Base-by-base conservation (phyloP, 2,888 invertebrate genomes). In the Lacanobia wlatinum region DNA sequence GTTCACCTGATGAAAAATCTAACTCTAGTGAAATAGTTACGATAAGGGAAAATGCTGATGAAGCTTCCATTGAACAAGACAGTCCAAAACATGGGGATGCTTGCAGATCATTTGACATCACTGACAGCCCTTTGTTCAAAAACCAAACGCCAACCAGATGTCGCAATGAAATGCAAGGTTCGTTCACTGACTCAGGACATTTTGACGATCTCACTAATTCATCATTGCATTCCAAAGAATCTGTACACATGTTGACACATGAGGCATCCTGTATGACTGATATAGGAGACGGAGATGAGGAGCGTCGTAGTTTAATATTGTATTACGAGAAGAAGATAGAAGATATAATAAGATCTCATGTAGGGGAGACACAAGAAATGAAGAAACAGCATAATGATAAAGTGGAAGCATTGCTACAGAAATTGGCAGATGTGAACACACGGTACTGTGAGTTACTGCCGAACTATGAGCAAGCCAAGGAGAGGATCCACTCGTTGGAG, bases 111-210 rank as follows among this genome's bases (percentile, higher is more conserved):
- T 96, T 90, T 90, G 93, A 95, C 92, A 96, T 95, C 83, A 96
- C 92, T 73, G 96, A 94, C 80, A 95, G 96, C 80, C 92, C 96
- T 48, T 88, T 96, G 76, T 96, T 93, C 82, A 96, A 96, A 87
- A 92, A 94, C 64, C 92, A 93, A 81, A 94, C 96, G 66, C 95
- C 96, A 61, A 95, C 94, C 21, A 92, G 95, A 76, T 92, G 94
- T 82, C 91, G 95, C 73, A 95, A 94, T 92, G 98, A 98, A 90
- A 97, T 98, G 96, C 97, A 97, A 87, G 97, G 97, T 81, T 98
- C 98, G 43, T 97, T 98, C 88, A 98, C 98, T 70, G 98, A 98
- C 93, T 98, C 98, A 10, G 98, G 98, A 58, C 98, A 98, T 94
- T 98, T 98, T 93, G 98, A 98, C 91, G 98, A 98, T 94, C 96